phyloP scores from a whole-genome alignment of 2,113 vertebrate genomes.

The Eurystomus gularis region DNA sequence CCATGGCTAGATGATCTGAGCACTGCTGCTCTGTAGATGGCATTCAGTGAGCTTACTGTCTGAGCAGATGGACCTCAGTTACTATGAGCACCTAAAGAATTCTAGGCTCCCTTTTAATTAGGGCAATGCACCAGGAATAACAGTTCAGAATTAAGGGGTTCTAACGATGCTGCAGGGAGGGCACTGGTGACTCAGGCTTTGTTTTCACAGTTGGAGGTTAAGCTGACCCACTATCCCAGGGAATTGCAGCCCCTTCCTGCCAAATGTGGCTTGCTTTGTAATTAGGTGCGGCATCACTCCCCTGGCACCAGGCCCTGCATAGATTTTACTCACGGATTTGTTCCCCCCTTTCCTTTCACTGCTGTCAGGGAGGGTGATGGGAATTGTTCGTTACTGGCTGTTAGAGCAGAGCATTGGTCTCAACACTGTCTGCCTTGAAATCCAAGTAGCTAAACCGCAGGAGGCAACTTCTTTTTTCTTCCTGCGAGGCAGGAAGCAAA shows the following conservation, averaged over 20 bases:
- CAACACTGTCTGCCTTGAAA: conserved; percentile 39
- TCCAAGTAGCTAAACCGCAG: conserved; percentile 33
- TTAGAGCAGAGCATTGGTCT: neutral
- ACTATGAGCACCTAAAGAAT: neutral
- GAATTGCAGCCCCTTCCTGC: conserved; percentile 53
- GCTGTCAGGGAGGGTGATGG: conserved; percentile 38
- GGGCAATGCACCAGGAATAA: conserved; percentile 11
- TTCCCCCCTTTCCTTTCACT: conserved; percentile 28
- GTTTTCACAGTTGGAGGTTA: conserved; percentile 26
- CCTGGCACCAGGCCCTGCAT: conserved; percentile 48
- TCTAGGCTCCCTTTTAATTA: conserved; percentile 24
- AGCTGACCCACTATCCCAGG: conserved; percentile 17
- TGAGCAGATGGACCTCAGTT: neutral
- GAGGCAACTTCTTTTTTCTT: conserved; percentile 41
- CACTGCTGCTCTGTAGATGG: neutral
- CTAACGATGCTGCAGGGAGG: neutral
- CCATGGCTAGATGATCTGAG: neutral
- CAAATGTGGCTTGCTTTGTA: conserved; percentile 5
- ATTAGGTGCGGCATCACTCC: conserved; percentile 11
- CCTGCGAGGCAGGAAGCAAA: conserved; percentile 48
- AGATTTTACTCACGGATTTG: conserved; percentile 32
- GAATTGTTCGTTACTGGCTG: conserved; percentile 43
- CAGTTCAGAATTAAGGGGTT: conserved; percentile 12
- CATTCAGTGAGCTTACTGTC: neutral
- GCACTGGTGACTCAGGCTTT: neutral